These are phyloP conservation scores for Lophotis ruficrista DNA, from an alignment of 2,113 vertebrate species.

Conservation along the genomic window DNA sequence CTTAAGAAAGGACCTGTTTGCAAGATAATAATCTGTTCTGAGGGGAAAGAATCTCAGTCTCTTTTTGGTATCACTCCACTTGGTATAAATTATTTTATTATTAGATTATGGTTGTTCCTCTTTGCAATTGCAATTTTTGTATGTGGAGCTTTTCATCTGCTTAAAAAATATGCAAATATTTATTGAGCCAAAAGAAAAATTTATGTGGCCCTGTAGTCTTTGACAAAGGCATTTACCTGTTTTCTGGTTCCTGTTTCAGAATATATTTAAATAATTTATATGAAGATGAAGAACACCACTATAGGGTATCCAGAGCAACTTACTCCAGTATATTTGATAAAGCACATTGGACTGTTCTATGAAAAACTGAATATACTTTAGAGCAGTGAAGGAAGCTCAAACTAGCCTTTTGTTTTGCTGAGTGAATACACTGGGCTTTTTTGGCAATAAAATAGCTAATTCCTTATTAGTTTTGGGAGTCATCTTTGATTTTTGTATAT, in stretches of 20 bases:
- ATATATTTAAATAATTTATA: not conserved
- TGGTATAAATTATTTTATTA: not conserved
- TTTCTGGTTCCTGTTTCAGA: not conserved
- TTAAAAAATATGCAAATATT: not conserved
- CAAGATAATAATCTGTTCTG: not conserved
- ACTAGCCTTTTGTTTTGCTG: not conserved
- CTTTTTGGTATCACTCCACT: not conserved
- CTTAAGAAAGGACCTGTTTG: not conserved
- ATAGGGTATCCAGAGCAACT: not conserved
- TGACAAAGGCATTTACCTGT: not conserved
- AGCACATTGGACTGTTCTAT: not conserved
- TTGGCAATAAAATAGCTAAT: not conserved
- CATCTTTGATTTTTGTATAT: not conserved
- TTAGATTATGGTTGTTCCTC: not conserved
- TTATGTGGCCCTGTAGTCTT: not conserved
- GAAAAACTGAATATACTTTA: not conserved
- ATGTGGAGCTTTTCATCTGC: not conserved
- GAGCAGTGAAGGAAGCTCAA: not conserved
- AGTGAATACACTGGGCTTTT: not conserved
- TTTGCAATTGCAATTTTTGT: not conserved
- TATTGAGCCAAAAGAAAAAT: not conserved
- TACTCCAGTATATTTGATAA: not conserved
- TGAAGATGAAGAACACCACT: not conserved
- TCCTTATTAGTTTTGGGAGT: not conserved
- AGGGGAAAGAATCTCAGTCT: not conserved